These are phyloP conservation scores for Palythoa caribaeorum DNA, from an alignment of 92 coral and sea anemone genomes.

Conservation along the genomic window DNA sequence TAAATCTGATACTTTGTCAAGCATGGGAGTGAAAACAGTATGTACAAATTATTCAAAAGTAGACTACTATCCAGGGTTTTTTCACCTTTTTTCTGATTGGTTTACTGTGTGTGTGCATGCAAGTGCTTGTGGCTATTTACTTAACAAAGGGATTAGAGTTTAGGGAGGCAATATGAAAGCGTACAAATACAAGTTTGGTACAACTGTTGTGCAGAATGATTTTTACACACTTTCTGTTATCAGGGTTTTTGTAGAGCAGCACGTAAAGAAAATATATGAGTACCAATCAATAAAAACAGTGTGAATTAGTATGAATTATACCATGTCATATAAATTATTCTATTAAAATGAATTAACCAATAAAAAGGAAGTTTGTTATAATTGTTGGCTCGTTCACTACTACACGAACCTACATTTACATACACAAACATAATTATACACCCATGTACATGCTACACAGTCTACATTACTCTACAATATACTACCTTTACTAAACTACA, in stretches of 20 bases:
- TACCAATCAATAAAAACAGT: background rate
- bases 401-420: too few species aligned
- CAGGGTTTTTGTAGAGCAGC: slow-evolving; percentile 17
- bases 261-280: too few species aligned
- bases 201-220: background rate
- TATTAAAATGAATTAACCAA: background rate
- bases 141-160: background rate
- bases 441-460: too few species aligned
- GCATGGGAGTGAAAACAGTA: slow-evolving; percentile 96
- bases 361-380: background rate
- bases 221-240: background rate
- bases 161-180: background rate
- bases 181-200: too few species aligned
- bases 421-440: too few species aligned
- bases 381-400: background rate
- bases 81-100: background rate
- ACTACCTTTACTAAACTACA: too few species aligned
- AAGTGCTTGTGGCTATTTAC: slow-evolving; percentile 2
- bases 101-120: slow-evolving; percentile 18
- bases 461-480: too few species aligned
- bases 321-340: background rate
- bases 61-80: slow-evolving; percentile 21
- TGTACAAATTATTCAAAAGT: slow-evolving; percentile 78
- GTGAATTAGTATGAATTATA: background rate
- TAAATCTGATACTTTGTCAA: slow-evolving; percentile 86